These are phyloP conservation scores for Pachliopta kotzebuea DNA, from an alignment of 2,888 invertebrate species.

Conservation along the genomic window DNA sequence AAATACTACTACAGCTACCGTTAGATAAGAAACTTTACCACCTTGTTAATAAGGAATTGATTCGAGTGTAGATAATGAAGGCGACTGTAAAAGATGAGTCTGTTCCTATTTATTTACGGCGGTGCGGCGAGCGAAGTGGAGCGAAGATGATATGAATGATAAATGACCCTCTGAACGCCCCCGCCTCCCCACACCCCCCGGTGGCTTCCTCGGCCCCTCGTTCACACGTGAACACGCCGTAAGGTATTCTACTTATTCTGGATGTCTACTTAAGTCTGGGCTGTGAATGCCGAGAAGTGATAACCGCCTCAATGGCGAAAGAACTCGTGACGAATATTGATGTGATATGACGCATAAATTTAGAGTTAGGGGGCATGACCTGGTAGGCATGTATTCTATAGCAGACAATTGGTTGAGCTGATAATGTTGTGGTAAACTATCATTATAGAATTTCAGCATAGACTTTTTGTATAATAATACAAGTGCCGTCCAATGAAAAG, in stretches of 20 bases:
- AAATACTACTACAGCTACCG: slow-evolving; percentile 34
- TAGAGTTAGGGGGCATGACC: slow-evolving; percentile 10
- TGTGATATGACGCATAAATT: slow-evolving; percentile 37
- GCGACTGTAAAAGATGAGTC: slow-evolving; percentile 79
- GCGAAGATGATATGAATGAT: slow-evolving; percentile 82
- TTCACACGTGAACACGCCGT: slow-evolving; percentile 74
- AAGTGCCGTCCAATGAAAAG: too few relatives aligned
- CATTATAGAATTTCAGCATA: not conserved
- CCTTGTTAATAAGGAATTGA: slow-evolving; percentile 37
- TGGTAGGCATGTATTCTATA: slow-evolving; percentile 15
- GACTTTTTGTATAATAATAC: too few relatives aligned
- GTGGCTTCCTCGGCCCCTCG: slow-evolving; percentile 42
- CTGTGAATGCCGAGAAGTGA: slow-evolving; percentile 62
- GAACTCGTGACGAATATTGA: slow-evolving; percentile 61
- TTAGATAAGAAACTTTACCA: slow-evolving; percentile 39
- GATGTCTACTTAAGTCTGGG: slow-evolving; percentile 62
- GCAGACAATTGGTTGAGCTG: slow-evolving; percentile 15
- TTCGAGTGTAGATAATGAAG: slow-evolving; percentile 43
- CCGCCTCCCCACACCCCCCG: slow-evolving; percentile 34
- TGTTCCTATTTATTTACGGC: slow-evolving; percentile 81
- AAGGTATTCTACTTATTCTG: slow-evolving; percentile 62
- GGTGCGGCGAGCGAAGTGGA: slow-evolving; percentile 81
- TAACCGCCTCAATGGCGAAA: slow-evolving; percentile 60
- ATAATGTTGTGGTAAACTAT: not conserved
- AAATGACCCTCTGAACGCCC: slow-evolving; percentile 75